These are phyloP conservation scores for Eulimnadia texana DNA, from an alignment of 1,140 invertebrate genomes.

Conservation along the genomic window DNA sequence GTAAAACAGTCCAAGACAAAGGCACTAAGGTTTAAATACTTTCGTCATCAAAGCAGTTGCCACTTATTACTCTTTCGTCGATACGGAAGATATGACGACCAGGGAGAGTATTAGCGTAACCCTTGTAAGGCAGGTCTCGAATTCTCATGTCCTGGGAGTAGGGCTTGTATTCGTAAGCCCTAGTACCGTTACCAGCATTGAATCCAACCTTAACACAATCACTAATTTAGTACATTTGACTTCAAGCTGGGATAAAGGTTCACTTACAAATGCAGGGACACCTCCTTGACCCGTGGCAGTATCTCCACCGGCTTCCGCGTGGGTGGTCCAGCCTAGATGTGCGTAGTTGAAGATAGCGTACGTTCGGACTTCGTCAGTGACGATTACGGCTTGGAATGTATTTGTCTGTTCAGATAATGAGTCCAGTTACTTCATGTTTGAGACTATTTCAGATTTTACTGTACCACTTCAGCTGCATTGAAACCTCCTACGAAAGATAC, in stretches of 20 bases:
- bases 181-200: conserved; percentile 86
- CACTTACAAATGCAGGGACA: conserved; percentile 66
- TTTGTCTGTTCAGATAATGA: no score
- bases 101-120: conserved; percentile 71
- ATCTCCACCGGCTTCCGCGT: conserved; percentile 80
- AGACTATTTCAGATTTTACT: no score
- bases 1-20: no score
- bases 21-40: conserved; percentile 22
- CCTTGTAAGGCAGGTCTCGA: conserved; percentile 60
- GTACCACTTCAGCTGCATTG: conserved; percentile 57
- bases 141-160: conserved; percentile 77
- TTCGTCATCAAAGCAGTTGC: conserved; percentile 49
- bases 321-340: conserved; percentile 73
- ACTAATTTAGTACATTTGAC: background rate
- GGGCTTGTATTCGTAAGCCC: conserved; percentile 73
- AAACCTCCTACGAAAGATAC: conserved; percentile 81
- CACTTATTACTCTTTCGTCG: conserved; percentile 83
- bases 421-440: no score
- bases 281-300: conserved; percentile 73
- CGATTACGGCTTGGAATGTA: conserved; percentile 83
- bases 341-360: conserved; percentile 91
- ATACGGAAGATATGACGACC: conserved; percentile 87
- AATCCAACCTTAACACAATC: conserved; percentile 54
- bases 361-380: conserved; percentile 83
- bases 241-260: no score